Evolutionary conservation across 2,888 invertebrate species (phyloP), one percentile per base, ranked within the genome.

Genomic region (Leptinotarsa peninsularis): DNA sequence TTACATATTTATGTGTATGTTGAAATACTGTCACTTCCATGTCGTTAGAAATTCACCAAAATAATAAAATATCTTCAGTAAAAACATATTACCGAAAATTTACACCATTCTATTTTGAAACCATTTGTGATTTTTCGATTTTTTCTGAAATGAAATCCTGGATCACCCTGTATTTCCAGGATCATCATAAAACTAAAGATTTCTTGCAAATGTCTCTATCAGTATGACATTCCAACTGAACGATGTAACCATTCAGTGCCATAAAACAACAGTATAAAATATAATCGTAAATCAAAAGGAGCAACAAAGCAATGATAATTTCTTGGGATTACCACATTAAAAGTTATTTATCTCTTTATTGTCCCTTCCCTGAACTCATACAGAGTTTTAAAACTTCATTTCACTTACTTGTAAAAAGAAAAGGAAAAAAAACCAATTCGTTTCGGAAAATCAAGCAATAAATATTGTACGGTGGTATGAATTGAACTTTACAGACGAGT

Each of bases 321-420:
- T 63, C 63, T 63, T 33, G 63, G 63, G 63, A 63, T 27, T 15
- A 63, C 15, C 27, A 10, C 63, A 43, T 63, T n/a, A 63, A 43
- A 63, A 63, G 33, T 43, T 63, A 63, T 63, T 63, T 63, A 63
- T 63, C 63, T 63, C 43, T 43, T 27, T 43, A 63, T 63, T 63
- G 63, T 63, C 33, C 63, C 63, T 63, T 63, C n/a, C 43, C 43
- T 63, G 63, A 63, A 63, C 17, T 27, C 18, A 63, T 63, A 63
- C 63, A 63, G 17, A 43, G 63, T n/a, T 5, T 17, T 58, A 58
- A 58, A 58, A 58, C 3, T 58, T 10, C 15, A 13, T 58, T 58
- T 58, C 4, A 23, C 23, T 21, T 14, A 14, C 58, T 4, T 21
- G 18, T 58, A 1, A 15, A 23, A 58, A 23, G 4, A 15, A 18